These are phyloP conservation scores for Drosophila birchii DNA, from an alignment of 2,888 invertebrate species.

Conservation along the genomic window DNA sequence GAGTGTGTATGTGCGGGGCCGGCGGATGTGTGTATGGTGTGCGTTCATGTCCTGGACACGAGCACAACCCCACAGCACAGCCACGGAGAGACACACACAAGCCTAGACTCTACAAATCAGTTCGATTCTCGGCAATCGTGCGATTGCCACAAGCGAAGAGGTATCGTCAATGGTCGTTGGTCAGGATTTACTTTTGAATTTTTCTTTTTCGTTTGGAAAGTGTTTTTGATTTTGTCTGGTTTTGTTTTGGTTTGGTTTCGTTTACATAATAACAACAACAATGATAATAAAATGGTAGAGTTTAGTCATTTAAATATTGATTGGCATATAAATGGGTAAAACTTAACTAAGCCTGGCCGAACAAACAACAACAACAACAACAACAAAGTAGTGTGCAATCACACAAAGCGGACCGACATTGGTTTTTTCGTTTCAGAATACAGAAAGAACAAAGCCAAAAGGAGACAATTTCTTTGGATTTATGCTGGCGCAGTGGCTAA, in stretches of 20 bases:
- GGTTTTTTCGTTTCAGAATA: background rate
- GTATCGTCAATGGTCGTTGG: slow-evolving; percentile 26
- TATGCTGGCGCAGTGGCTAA: slow-evolving; percentile 21
- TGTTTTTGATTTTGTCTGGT: slow-evolving; percentile 61
- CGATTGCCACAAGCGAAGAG: slow-evolving; percentile 40
- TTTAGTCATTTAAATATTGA: slow-evolving; percentile 81
- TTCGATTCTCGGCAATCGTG: slow-evolving; percentile 36
- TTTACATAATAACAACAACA: slow-evolving; percentile 81
- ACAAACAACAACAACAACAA: slow-evolving; percentile 21
- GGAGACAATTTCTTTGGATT: background rate
- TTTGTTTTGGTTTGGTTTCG: slow-evolving; percentile 52
- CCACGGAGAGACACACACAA: slow-evolving; percentile 56
- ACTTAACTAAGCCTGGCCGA: slow-evolving; percentile 54
- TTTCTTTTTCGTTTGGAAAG: slow-evolving; percentile 30
- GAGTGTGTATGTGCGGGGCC: slow-evolving; percentile 12
- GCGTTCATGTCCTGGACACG: slow-evolving; percentile 26
- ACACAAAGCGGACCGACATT: slow-evolving; percentile 23
- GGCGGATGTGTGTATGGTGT: slow-evolving; percentile 9
- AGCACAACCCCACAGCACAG: slow-evolving; percentile 54
- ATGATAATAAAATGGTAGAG: slow-evolving; percentile 84
- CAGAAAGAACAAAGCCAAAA: slow-evolving; percentile 12
- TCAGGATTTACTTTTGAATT: slow-evolving; percentile 40
- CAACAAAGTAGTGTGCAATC: slow-evolving; percentile 11
- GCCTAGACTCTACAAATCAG: slow-evolving; percentile 66
- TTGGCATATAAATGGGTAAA: slow-evolving; percentile 54